A percentile compares a stretch with the other conserved stretches of the same genome.
Evolutionary conservation across 2,888 invertebrate genomes (phyloP).

Genomic region (Lissocephala sabroskyi): DNA sequence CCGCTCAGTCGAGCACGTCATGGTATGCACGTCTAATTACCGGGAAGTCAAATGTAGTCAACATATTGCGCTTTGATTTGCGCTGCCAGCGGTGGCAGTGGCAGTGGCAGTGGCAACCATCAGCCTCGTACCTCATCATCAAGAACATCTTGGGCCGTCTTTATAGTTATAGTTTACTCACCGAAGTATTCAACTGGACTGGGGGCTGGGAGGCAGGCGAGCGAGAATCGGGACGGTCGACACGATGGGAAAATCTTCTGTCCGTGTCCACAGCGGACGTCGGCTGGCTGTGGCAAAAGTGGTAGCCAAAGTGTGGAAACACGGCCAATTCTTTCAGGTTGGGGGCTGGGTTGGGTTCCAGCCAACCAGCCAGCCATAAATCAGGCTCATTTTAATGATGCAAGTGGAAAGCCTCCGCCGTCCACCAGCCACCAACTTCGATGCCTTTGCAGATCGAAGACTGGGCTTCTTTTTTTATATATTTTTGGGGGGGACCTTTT

Average conservation of each 20-base stretch:
- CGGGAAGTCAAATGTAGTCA: slow-evolving; percentile 66
- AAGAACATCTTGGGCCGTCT: not conserved
- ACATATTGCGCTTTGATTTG: slow-evolving; percentile 65
- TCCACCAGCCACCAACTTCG: not conserved
- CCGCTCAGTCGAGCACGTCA: slow-evolving; percentile 14
- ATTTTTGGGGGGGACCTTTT: no score
- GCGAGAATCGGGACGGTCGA: no score
- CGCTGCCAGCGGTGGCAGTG: slow-evolving; percentile 39
- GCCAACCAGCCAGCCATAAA: slow-evolving; percentile 38
- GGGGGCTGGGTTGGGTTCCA: slow-evolving; percentile 18
- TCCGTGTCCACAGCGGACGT: not conserved
- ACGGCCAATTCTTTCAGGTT: slow-evolving; percentile 37
- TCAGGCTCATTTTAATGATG: slow-evolving; percentile 65
- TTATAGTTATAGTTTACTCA: slow-evolving; percentile 52
- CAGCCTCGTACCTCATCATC: not conserved
- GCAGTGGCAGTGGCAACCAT: not conserved
- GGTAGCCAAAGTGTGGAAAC: slow-evolving; percentile 64
- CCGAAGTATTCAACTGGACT: slow-evolving; percentile 15
- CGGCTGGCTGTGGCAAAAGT: slow-evolving; percentile 27
- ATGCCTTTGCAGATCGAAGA: no score
- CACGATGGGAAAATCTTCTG: slow-evolving; percentile 51
- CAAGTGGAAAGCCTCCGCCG: slow-evolving; percentile 50
- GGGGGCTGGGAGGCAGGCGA: no score
- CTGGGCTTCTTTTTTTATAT: no score
- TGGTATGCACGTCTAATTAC: slow-evolving; percentile 62